Evolutionary conservation across 1,140 invertebrate genomes (phyloP).

Genomic region (Macrobrachium rosenbergii): DNA sequence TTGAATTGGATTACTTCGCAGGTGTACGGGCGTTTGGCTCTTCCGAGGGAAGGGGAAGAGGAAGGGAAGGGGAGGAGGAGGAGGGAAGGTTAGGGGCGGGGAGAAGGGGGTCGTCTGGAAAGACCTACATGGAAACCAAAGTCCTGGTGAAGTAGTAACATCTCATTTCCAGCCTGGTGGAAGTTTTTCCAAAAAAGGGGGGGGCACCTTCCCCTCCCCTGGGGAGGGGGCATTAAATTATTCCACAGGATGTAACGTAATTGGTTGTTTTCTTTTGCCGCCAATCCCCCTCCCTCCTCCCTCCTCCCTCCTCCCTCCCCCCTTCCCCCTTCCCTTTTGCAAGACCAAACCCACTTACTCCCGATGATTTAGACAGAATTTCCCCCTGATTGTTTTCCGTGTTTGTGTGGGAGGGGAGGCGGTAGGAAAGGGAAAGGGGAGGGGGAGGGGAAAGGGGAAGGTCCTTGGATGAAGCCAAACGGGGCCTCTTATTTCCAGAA

Average conservation of each 20-base stretch:
- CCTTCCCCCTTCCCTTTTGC: too few species aligned
- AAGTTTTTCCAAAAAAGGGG: too few species aligned
- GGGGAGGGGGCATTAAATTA: neutral
- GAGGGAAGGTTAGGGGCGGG: neutral
- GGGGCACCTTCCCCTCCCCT: neutral
- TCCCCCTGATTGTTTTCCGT: too few species aligned
- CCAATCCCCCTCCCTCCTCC: too few species aligned
- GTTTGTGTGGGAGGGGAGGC: neutral
- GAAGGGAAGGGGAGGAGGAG: neutral
- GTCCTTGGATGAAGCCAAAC: too few species aligned
- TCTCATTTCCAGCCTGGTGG: constrained; percentile 25
- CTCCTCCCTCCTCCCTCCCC: too few species aligned
- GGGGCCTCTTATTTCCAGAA: too few species aligned
- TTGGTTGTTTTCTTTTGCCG: too few species aligned
- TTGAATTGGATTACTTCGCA: constrained; percentile 43
- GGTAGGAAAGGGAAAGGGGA: neutral
- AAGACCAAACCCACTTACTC: too few species aligned
- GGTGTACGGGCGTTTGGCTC: neutral
- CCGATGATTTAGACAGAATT: neutral
- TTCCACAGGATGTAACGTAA: neutral
- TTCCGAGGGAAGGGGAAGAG: neutral
- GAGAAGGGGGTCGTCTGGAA: neutral
- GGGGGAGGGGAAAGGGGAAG: too few species aligned
- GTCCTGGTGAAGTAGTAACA: neutral
- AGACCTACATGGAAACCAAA: neutral